Conservation (phyloP, 2,888 invertebrate genomes). For the Lottia gigantea region DNA sequence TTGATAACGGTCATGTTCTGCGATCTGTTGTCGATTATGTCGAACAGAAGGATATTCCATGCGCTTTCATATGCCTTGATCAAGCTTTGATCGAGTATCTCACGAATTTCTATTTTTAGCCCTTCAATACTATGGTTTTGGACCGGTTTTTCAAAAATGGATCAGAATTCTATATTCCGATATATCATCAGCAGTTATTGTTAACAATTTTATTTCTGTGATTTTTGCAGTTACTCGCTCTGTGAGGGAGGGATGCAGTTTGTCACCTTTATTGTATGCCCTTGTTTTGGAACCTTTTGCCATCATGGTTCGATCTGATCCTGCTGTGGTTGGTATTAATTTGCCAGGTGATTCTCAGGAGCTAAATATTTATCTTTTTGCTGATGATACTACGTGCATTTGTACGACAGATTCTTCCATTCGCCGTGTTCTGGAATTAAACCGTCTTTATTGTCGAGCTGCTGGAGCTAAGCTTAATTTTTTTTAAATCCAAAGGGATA, state of each 20-base stretch:
- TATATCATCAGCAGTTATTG: constrained; percentile 32
- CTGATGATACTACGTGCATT: too few relatives aligned
- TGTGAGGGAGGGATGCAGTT: constrained; percentile 33
- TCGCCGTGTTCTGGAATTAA: too few relatives aligned
- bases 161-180: constrained; percentile 35
- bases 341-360: too few relatives aligned
- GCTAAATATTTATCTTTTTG: too few relatives aligned
- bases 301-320: too few relatives aligned
- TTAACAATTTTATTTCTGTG: constrained; percentile 33
- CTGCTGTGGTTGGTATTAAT: too few relatives aligned
- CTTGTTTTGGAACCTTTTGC: constrained; percentile 26
- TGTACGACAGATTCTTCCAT: too few relatives aligned
- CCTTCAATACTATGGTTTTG: constrained; percentile 35
- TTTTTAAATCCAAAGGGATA: too few relatives aligned
- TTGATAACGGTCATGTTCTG: constrained; percentile 38
- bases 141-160: constrained; percentile 32
- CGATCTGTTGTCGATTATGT: constrained; percentile 34
- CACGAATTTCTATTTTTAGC: constrained; percentile 35
- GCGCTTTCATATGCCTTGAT: constrained; percentile 36
- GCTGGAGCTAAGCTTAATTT: too few relatives aligned
- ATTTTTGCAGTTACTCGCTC: constrained; percentile 27
- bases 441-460: too few relatives aligned
- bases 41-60: constrained; percentile 30
- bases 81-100: constrained; percentile 41
- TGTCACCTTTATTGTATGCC: constrained; percentile 32